These are phyloP conservation scores for Phasianus colchicus DNA, from an alignment of 2,113 vertebrate genomes.

Conservation along the genomic window DNA sequence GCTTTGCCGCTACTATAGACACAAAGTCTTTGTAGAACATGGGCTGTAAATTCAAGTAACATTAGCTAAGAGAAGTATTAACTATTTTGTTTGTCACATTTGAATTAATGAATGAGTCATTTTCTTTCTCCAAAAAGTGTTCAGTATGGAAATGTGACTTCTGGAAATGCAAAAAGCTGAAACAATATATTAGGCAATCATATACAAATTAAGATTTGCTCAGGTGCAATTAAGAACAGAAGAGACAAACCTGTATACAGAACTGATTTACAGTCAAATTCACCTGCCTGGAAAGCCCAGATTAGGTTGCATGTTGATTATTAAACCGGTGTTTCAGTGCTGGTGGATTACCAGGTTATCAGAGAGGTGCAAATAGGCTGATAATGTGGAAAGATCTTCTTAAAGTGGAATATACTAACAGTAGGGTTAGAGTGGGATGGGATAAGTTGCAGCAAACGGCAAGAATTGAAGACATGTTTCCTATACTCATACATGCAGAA, in stretches of 20 bases:
- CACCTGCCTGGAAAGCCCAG: conserved; percentile 60
- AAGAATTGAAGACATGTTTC: not conserved
- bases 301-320: conserved; percentile 56
- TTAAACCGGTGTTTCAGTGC: conserved; percentile 49
- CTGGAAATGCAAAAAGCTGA: conserved; percentile 74
- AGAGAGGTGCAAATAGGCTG: conserved; percentile 19
- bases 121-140: conserved; percentile 30
- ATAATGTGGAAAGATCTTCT: conserved; percentile 48
- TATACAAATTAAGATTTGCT: conserved; percentile 79
- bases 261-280: conserved; percentile 77
- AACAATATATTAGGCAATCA: conserved; percentile 57
- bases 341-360: conserved; percentile 5
- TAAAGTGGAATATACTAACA: not conserved
- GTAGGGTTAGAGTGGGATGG: not conserved
- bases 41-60: not conserved
- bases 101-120: conserved; percentile 29
- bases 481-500: conserved; percentile 25
- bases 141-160: conserved; percentile 66
- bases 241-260: conserved; percentile 73
- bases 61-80: not conserved
- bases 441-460: not conserved
- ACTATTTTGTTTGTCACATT: conserved; percentile 36
- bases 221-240: conserved; percentile 79
- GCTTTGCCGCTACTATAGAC: not conserved
- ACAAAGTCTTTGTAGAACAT: not conserved